phyloP scores from a whole-genome alignment of 2,113 vertebrate genomes.

The Hyla sarda region DNA sequence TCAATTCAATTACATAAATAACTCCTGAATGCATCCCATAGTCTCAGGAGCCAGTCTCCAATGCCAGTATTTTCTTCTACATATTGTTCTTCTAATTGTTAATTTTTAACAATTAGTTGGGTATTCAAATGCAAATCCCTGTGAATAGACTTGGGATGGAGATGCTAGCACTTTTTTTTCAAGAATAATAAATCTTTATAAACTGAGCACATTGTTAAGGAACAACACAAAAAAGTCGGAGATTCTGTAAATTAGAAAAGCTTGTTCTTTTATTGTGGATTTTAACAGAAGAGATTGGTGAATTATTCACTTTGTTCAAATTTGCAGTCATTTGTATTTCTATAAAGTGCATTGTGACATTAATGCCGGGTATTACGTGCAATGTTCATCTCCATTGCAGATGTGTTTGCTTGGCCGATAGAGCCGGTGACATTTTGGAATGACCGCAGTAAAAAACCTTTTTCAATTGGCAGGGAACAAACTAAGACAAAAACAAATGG shows the following conservation, averaged over 20 bases:
- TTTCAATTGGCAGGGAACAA: conserved; percentile 34
- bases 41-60: conserved; percentile 50
- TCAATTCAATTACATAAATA: conserved; percentile 58
- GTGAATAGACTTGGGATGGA: conserved; percentile 50
- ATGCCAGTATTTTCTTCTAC: conserved; percentile 42
- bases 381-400: conserved; percentile 27
- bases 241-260: conserved; percentile 46
- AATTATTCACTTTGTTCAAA: conserved; percentile 47
- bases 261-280: conserved; percentile 33
- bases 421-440: conserved; percentile 40
- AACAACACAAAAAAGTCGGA: conserved; percentile 26
- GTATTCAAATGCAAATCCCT: conserved; percentile 56
- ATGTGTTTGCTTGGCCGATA: conserved; percentile 34
- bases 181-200: conserved; percentile 58
- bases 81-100: conserved; percentile 57
- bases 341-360: conserved; percentile 42
- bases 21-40: conserved; percentile 40
- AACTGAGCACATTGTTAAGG: conserved; percentile 45
- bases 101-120: conserved; percentile 58
- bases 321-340: conserved; percentile 47
- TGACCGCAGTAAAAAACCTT: conserved; percentile 34
- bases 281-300: conserved; percentile 46
- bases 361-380: conserved; percentile 28
- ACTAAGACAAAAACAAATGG: conserved; percentile 30
- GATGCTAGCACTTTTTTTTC: conserved; percentile 51